Conservation (phyloP, 2,113 vertebrate species). For the Eptatretus burgeri region DNA sequence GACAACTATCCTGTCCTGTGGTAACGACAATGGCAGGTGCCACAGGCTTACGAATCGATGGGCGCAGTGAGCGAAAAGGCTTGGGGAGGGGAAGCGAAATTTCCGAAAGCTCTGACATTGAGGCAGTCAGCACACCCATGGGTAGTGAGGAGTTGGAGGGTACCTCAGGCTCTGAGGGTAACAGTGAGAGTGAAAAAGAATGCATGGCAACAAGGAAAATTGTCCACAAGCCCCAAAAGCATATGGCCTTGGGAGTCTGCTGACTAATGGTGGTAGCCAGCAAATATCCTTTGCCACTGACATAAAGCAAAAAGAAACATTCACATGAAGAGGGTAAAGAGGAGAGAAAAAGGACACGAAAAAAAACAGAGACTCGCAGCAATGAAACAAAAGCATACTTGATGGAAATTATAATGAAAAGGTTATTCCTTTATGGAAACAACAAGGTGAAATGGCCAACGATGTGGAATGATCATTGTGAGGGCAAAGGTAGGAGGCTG, state of each 20-base stretch:
- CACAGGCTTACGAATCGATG: neutral
- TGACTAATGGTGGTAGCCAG: conserved; percentile 21
- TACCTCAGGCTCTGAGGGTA: conserved; percentile 63
- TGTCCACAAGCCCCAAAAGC: neutral
- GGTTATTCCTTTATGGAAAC: too few relatives aligned
- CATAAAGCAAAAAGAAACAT: too few relatives aligned
- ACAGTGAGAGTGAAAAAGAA: conserved; percentile 65
- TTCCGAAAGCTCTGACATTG: conserved; percentile 84
- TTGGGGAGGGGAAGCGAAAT: conserved; percentile 40
- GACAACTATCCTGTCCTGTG: too few relatives aligned
- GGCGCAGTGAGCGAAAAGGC: neutral
- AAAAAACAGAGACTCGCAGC: too few relatives aligned
- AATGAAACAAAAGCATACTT: too few relatives aligned
- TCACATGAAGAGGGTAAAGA: too few relatives aligned
- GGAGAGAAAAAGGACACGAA: too few relatives aligned
- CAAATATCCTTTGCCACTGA: too few relatives aligned
- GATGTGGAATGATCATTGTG: too few relatives aligned
- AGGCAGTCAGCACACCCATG: conserved; percentile 79
- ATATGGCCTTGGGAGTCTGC: conserved; percentile 16
- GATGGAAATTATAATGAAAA: too few relatives aligned
- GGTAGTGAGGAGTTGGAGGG: conserved; percentile 70
- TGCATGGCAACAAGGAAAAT: conserved; percentile 52
- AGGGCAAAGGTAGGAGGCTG: too few relatives aligned
- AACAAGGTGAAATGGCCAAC: too few relatives aligned
- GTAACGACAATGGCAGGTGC: neutral